A percentile compares a stretch with the other conserved stretches of the same genome.
Evolutionary conservation across 2,113 vertebrate species (phyloP).

Genomic region (Campylomormyrus numenius): DNA sequence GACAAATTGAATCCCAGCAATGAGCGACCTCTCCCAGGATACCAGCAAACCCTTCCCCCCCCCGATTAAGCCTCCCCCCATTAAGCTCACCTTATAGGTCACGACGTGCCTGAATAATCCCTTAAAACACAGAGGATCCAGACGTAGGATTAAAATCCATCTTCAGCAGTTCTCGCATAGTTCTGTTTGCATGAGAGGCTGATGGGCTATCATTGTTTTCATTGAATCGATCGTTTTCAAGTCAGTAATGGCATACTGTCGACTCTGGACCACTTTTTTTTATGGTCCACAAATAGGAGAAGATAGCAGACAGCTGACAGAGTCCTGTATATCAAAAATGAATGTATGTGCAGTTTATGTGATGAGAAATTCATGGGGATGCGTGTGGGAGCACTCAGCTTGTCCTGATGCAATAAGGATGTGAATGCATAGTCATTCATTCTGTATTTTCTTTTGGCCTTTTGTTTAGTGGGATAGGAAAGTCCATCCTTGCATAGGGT

Average conservation of each 20-base stretch:
- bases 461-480: not conserved
- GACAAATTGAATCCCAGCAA: not conserved
- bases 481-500: not conserved
- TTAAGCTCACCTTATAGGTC: constrained; percentile 26
- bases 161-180: constrained; percentile 22
- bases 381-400: not conserved
- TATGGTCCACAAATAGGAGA: not conserved
- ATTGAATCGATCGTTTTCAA: not conserved
- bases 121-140: constrained; percentile 21
- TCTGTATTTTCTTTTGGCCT: not conserved
- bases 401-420: not conserved
- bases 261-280: not conserved
- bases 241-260: not conserved
- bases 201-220: constrained; percentile 6
- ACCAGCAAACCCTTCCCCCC: not conserved
- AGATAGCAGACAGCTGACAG: not conserved
- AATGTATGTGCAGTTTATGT: not conserved
- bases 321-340: not conserved
- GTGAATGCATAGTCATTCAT: not conserved
- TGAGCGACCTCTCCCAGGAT: not conserved
- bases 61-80: not conserved
- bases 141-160: constrained; percentile 19
- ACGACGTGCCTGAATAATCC: constrained; percentile 26
- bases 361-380: not conserved
- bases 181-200: constrained; percentile 14